Evolutionary conservation across 92 coral and sea anemone species (phyloP), one percentile per base, ranked within the genome.

Genomic region (Metridium senile): DNA sequence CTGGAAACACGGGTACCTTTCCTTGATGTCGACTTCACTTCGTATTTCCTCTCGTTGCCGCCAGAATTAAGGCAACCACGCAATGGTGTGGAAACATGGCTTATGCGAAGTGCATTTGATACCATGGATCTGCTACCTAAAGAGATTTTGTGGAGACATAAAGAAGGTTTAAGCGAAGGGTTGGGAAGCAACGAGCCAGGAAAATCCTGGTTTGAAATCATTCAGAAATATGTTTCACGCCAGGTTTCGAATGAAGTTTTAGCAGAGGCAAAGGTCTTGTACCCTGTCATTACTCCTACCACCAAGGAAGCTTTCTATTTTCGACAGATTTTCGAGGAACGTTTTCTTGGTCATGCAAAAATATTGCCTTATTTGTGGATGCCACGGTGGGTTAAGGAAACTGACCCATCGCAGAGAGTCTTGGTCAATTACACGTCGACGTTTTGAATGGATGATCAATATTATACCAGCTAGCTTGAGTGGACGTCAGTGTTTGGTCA

Each of bases 61-160:
- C 89, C 97, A 9, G 82, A 90, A 66, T 67, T 75, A 21, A 90
- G 98, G 26, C 98, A 94, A 53, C 98, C 98, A 33, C 85, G 77
- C 26, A 80, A 94, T 45, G 97, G 93, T 9, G 74, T 86, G 7
- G 98, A 94, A 85, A 94, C 92, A 81, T 94, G 93, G 91, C 77
- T 89, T 20, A 0, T 94, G 70, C 98, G 98, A 19, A 87, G 91
- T 33, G 83, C 98, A 3, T 94, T 94, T 71, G 97, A 91, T 45
- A 70, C 79, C 63, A 83, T 90, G 4, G 95, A 88, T 49, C 84
- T 84, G 57, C 89, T 94, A 13, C 98, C 98, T 27, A 66, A 86
- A 26, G 98, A 94, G 33, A 94, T 94, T 66, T 76, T 94, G 29
- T 94, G 98, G 98, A 92, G 98, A n/a, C 94, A 94, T 0, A 94